Evolutionary conservation across 2,797 vertebrate species (phyloP), one percentile per base, ranked within the genome.

Genomic region (Hyperoplus immaculatus): DNA sequence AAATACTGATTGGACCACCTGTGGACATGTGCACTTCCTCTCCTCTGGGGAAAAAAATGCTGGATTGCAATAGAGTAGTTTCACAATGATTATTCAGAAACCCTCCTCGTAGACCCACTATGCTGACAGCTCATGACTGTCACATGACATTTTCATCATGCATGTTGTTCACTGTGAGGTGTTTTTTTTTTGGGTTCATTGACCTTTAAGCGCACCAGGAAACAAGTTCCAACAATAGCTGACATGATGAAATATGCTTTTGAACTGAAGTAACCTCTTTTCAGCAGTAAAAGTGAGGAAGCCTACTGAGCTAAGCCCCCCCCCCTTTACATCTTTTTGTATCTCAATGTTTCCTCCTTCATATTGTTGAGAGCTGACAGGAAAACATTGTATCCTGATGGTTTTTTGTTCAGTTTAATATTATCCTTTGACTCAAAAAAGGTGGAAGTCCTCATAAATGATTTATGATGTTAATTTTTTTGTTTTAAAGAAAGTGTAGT

Each of bases 221-320:
- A 55, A 54, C 57, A 67, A 66, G 55, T 38, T 60, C 53, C 82
- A 72, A 85, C 58, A 63, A 29, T 41, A 53, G 66, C 90, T 94
- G 90, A 92, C 84, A 66, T 77, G 77, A 80, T 58, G 3, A 29
- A 29, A 60, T 63, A 66, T 74, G 54, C 73, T 58, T 78, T 56
- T 89, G 89, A 85, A 74, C 90, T 87, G 53, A 78, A 86, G 87
- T 93, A 89, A 90, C 88, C 87, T 87, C 72, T 78, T 76, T 56
- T 84, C 63, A 65, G 63, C 74, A 75, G 70, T 70, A 36, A 78
- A 79, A 78, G 70, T 79, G 80, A 50, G 70, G 69, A 55, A 72
- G 70, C 49, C 29, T 29, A 29, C 29, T 29, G 3, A 29, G 29
- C 29, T 29, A 29, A 29, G 3, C 2, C 29, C 29, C 29, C 1